Evolutionary conservation across 2,113 vertebrate species (phyloP).

Genomic region (Phasianus colchicus): DNA sequence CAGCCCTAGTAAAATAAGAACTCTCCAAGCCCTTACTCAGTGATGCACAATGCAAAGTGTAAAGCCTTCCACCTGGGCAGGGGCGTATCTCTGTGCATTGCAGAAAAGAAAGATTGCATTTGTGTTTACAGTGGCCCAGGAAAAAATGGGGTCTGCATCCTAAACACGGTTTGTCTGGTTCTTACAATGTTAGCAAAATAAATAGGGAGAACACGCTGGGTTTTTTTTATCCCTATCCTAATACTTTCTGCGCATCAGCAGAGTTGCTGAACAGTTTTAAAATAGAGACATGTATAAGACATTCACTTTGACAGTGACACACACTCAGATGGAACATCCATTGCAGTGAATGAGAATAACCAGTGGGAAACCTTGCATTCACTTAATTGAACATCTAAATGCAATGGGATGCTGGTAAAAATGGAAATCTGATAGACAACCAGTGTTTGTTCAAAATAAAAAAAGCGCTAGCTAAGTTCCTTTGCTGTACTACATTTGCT

Average conservation of each 20-base stretch:
- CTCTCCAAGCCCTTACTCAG: background rate
- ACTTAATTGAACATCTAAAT: background rate
- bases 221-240: background rate
- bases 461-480: background rate
- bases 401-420: background rate
- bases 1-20: background rate
- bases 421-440: background rate
- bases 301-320: accelerated
- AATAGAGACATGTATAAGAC: background rate
- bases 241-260: background rate
- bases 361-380: background rate
- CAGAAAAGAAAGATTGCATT: background rate
- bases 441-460: background rate
- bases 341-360: background rate
- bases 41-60: background rate
- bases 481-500: background rate
- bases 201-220: background rate
- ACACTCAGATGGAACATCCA: accelerated
- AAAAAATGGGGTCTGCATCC: accelerated
- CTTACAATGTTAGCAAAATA: background rate
- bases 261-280: background rate
- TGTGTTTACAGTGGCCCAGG: background rate
- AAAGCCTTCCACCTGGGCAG: background rate
- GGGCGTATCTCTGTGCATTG: background rate
- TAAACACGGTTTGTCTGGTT: background rate